phyloP scores from a whole-genome alignment of 1,140 invertebrate genomes.

The Drosophila quadrilineata region DNA sequence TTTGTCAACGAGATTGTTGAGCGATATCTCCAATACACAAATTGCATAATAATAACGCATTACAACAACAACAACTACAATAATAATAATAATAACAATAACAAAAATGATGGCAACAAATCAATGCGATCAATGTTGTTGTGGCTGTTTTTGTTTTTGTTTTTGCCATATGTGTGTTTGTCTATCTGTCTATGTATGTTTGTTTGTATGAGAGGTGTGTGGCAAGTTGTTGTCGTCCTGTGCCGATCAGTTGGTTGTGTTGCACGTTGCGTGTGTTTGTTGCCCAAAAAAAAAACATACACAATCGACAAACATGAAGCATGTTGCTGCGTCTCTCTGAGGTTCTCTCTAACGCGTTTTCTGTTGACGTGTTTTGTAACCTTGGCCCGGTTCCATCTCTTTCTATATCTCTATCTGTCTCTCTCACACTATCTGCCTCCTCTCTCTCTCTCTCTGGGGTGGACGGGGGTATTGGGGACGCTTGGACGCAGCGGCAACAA shows the following conservation, averaged over 20 bases:
- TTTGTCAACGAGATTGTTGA: slow-evolving; percentile 67
- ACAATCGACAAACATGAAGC: too few relatives aligned
- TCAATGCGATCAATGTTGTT: slow-evolving; percentile 40
- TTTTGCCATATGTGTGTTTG: too few relatives aligned
- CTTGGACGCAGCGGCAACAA: slow-evolving; percentile 12
- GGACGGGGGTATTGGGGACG: too few relatives aligned
- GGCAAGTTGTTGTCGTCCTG: slow-evolving; percentile 27
- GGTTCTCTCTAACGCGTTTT: slow-evolving; percentile 67
- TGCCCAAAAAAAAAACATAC: slow-evolving; percentile 30
- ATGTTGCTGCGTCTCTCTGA: too few relatives aligned
- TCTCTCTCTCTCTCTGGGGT: too few relatives aligned
- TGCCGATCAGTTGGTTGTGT: slow-evolving; percentile 23
- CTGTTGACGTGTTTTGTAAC: slow-evolving; percentile 80
- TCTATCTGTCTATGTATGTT: too few relatives aligned
- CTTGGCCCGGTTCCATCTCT: slow-evolving; percentile 75
- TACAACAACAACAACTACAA: too few relatives aligned
- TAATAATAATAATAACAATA: too few relatives aligned
- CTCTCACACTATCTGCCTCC: too few relatives aligned
- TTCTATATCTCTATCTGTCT: slow-evolving; percentile 12
- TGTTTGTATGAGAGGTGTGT: too few relatives aligned
- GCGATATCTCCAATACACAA: slow-evolving; percentile 40
- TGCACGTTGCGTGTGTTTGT: slow-evolving; percentile 30
- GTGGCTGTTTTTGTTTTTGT: neutral
- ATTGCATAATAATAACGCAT: slow-evolving; percentile 50
- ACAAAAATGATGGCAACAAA: slow-evolving; percentile 36